Evolutionary conservation across 2,797 vertebrate genomes (phyloP), one percentile per base, ranked within the genome.

Genomic region (Sebastes cheni): DNA sequence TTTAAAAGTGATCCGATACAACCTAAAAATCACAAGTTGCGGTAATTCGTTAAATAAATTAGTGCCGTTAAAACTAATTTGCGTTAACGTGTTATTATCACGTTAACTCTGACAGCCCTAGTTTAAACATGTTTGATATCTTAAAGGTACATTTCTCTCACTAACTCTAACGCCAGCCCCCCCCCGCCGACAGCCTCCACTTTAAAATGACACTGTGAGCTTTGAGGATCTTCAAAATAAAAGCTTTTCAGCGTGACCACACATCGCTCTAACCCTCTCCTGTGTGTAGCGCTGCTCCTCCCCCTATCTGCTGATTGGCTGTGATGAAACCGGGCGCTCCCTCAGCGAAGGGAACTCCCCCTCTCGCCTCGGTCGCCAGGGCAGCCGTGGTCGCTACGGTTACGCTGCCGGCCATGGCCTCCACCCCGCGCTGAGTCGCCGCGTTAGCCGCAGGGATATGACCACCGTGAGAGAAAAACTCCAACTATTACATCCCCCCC

Each of bases 261-360:
- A 58, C 64, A 6, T 22, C 20, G 60, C 68, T 88, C 64, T 90
- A 79, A 84, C 77, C 82, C 69, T 84, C 77, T 90, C 83, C 88
- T 91, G 75, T 92, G 84, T 90, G 82, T 93, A 96, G 95, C 93
- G 86, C 75, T 90, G 91, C 78, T 91, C 93, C 86, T 95, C 94
- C 77, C 94, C 93, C 34, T 89, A 80, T 84, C 92, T 95, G 74
- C 86, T 94, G 89, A 88, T 87, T 65, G 89, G 88, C 88, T 90
- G 92, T 18, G 93, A 92, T 71, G 94, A 95, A 84, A 82, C 83
- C 6, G 86, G 93, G 72, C 93, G 94, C 50, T 96, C 95, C 67
- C 93, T 95, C 85, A 96, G 94, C 62, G 95, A 96, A 81, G 95
- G 95, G 62, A 94, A 91, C 91, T 94, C 95, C 22, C 95, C 95